A percentile compares a stretch with the other conserved stretches of the same genome.
phyloP scores from a whole-genome alignment of 2,797 vertebrate genomes.

The Parauchenoglanis punctatus region DNA sequence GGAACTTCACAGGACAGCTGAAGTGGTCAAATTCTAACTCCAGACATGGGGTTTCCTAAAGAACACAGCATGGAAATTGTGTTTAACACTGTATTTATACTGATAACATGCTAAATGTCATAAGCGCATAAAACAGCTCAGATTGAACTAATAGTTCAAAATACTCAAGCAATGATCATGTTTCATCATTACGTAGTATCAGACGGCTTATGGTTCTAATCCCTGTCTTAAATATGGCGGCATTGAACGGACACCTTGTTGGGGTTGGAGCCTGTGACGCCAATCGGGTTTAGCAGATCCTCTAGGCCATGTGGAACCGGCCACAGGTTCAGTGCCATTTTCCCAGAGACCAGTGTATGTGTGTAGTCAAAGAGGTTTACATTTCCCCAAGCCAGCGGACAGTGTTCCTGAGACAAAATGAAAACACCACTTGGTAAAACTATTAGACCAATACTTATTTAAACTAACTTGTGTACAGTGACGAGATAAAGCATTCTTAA shows the following conservation, averaged over 20 bases:
- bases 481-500: background rate
- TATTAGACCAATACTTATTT: background rate
- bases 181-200: background rate
- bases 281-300: constrained; percentile 94
- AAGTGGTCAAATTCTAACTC: constrained; percentile 98
- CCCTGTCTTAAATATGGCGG: constrained; percentile 1
- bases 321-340: constrained; percentile 98
- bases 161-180: background rate
- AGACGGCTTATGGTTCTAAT: background rate
- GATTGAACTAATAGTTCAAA: background rate
- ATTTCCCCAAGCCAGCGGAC: constrained; percentile 95
- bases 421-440: background rate
- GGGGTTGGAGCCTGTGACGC: constrained; percentile 95
- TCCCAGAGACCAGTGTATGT: constrained; percentile 92
- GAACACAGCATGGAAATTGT: background rate
- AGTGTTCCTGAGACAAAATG: constrained; percentile 85
- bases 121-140: background rate
- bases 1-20: constrained; percentile 92
- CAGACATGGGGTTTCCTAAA: constrained; percentile 93
- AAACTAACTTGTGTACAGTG: background rate
- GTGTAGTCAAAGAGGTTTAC: constrained; percentile 98
- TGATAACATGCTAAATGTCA: background rate
- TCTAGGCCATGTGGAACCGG: constrained; percentile 96
- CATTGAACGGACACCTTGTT: constrained; percentile 82
- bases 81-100: background rate